These are phyloP conservation scores for Cromileptes altivelis DNA, from an alignment of 2,113 vertebrate genomes.

Conservation along the genomic window DNA sequence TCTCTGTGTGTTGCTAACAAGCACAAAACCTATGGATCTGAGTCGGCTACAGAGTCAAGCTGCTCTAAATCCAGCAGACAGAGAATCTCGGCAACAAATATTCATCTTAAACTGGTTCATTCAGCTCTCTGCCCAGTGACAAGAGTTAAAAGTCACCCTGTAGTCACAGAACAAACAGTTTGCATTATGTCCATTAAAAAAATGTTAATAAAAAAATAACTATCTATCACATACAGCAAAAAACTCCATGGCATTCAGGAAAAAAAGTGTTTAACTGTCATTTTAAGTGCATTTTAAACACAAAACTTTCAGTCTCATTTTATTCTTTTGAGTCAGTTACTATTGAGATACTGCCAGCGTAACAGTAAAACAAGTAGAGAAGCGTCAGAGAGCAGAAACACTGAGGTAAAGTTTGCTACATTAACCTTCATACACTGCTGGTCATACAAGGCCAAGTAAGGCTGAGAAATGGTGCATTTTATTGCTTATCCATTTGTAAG, in stretches of 20 bases:
- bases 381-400: neutral
- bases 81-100: constrained; percentile 1
- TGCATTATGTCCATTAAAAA: neutral
- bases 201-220: too few species aligned
- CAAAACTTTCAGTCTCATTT: too few species aligned
- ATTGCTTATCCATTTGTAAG: neutral
- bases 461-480: neutral
- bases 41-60: neutral
- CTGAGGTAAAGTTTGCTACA: neutral
- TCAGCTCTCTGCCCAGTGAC: constrained; percentile 9
- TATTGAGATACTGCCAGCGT: too few species aligned
- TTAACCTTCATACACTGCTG: too few species aligned
- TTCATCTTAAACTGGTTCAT: constrained; percentile 10
- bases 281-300: neutral
- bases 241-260: neutral
- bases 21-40: constrained; percentile 31
- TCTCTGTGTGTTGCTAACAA: constrained; percentile 46
- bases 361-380: neutral
- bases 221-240: neutral
- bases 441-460: neutral
- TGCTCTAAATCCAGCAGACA: constrained; percentile 17
- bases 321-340: too few species aligned
- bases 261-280: neutral
- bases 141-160: neutral
- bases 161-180: neutral